phyloP scores from a whole-genome alignment of 2,797 vertebrate genomes.

The Hafferia zeledoni region DNA sequence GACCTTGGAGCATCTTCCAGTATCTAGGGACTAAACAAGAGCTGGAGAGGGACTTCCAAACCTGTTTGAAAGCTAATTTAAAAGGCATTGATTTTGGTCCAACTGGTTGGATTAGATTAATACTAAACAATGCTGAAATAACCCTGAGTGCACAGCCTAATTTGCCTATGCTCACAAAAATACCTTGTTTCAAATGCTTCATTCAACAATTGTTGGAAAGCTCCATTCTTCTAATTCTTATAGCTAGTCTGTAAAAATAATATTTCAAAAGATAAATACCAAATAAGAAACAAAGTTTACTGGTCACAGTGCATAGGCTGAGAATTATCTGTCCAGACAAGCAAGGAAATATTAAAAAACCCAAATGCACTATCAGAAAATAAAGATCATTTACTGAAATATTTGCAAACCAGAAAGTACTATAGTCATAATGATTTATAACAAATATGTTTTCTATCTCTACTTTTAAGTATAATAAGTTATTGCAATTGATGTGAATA shows the following conservation, averaged over 20 bases:
- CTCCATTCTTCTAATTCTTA: not conserved
- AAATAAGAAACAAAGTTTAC: not conserved
- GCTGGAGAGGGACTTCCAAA: not conserved
- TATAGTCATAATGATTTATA: not conserved
- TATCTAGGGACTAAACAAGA: not conserved
- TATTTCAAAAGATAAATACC: not conserved
- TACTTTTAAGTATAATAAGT: not conserved
- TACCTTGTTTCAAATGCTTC: not conserved
- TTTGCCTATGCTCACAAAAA: not conserved
- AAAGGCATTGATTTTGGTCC: not conserved
- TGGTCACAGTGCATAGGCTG: not conserved
- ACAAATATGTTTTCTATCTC: not conserved
- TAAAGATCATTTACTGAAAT: not conserved
- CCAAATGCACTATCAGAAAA: not conserved
- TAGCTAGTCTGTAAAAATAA: not conserved
- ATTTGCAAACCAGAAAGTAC: not conserved
- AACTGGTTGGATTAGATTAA: not conserved
- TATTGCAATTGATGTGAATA: not conserved
- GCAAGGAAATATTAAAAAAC: not conserved
- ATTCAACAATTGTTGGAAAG: not conserved
- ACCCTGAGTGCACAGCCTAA: not conserved
- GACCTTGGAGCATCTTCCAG: not conserved
- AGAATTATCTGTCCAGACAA: not conserved
- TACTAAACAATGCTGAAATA: not conserved
- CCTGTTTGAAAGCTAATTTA: not conserved